phyloP scores from a whole-genome alignment of 1,140 invertebrate species.

The Tetraneura akinire region DNA sequence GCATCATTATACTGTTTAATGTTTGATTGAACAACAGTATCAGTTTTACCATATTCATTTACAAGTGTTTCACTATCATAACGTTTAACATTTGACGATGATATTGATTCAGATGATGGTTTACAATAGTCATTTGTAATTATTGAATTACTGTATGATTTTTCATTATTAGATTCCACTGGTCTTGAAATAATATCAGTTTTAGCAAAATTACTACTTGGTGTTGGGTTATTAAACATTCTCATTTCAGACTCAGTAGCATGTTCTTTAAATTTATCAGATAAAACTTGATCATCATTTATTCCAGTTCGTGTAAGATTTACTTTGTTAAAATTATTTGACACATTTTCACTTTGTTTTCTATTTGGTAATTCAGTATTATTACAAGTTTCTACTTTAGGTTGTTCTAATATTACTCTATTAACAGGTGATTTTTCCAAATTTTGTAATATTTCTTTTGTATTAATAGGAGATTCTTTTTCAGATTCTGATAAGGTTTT shows the following conservation, averaged over 20 bases:
- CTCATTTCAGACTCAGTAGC: background rate
- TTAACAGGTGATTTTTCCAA: background rate
- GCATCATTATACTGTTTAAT: background rate
- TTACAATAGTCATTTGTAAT: constrained; percentile 32
- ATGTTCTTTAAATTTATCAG: background rate
- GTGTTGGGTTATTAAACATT: background rate
- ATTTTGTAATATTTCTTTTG: background rate
- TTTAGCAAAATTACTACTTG: constrained; percentile 39
- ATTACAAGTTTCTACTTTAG: background rate
- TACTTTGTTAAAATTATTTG: constrained; percentile 28
- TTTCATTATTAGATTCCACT: constrained; percentile 16
- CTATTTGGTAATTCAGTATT: background rate
- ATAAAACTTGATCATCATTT: constrained; percentile 11
- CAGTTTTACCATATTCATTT: constrained; percentile 20
- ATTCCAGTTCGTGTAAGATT: background rate
- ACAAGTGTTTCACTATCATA: background rate
- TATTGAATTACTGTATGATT: background rate
- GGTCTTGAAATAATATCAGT: background rate
- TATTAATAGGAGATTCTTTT: background rate
- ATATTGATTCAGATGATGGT: background rate
- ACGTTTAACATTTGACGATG: constrained; percentile 22
- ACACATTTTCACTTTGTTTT: constrained; percentile 1
- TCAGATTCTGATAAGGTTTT: background rate
- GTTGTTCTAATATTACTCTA: background rate
- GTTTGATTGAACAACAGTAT: background rate